Evolutionary conservation across 1,140 invertebrate species (phyloP).

Genomic region (Hermetia illucens): DNA sequence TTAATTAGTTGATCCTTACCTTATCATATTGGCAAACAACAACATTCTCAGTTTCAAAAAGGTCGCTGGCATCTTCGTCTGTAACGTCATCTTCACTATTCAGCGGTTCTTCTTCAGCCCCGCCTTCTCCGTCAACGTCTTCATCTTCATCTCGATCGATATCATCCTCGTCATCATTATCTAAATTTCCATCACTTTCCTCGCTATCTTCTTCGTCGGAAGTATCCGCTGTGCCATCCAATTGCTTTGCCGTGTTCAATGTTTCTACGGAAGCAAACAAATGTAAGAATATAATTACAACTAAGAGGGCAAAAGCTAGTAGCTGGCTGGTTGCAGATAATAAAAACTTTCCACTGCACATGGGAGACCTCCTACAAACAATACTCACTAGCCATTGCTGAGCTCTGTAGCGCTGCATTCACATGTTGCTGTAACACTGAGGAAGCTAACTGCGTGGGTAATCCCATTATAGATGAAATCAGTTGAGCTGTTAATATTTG

Average conservation of each 20-base stretch:
- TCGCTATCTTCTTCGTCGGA: slow-evolving; percentile 58
- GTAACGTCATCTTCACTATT: slow-evolving; percentile 95
- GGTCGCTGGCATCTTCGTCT: slow-evolving; percentile 86
- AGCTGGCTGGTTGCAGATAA: no score
- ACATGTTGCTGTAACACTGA: slow-evolving; percentile 74
- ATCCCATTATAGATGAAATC: slow-evolving; percentile 70
- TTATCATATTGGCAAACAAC: slow-evolving; percentile 99
- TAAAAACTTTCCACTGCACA: no score
- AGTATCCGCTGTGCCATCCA: slow-evolving; percentile 62
- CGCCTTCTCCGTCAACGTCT: slow-evolving; percentile 54
- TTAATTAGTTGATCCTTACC: slow-evolving; percentile 33
- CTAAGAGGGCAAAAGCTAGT: no score
- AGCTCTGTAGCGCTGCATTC: slow-evolving; percentile 54
- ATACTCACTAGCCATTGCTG: slow-evolving; percentile 29
- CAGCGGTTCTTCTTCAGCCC: slow-evolving; percentile 79
- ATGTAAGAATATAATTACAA: not conserved
- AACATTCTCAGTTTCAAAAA: slow-evolving; percentile 97
- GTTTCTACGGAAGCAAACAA: slow-evolving; percentile 14
- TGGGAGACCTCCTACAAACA: no score
- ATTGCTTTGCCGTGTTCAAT: slow-evolving; percentile 20
- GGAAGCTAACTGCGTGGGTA: slow-evolving; percentile 61
- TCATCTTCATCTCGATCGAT: slow-evolving; percentile 64
- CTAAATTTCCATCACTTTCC: slow-evolving; percentile 51
- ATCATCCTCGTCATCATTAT: slow-evolving; percentile 55
- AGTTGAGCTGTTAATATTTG: slow-evolving; percentile 59